Base-by-base conservation (phyloP, 1,140 invertebrate genomes). In the Ceratina calcarata region DNA sequence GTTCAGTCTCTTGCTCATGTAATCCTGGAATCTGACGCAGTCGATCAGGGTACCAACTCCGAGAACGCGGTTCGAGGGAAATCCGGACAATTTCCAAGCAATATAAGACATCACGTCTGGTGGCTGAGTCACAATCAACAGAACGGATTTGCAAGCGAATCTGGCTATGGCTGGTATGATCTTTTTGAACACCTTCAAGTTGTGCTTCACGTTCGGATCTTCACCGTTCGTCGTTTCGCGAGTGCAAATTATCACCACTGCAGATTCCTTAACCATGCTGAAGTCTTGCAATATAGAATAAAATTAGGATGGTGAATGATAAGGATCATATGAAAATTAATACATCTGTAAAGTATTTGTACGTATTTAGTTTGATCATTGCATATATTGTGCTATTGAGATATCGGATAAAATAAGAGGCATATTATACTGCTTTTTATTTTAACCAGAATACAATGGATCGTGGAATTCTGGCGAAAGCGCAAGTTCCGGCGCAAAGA, bases 11-110 rank as follows among this genome's bases (percentile, higher is more conserved):
- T 95, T 91, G 32, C 94, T 94, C 27, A 95, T 89, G 64, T 94
- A 90, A 88, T 94, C 94, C 49, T 95, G 94, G 88, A 96, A 95
- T 80, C 95, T 92, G 65, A 94, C 91, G 20, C 94, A 95, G 81
- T 96, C 95, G 16, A 96, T 90, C 84, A 94, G 93, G 7, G 95
- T 95, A 20, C 95, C 95, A 49, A 94, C 94, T n/a, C 95, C 95
- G 78, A 96, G 93, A 10, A 96, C 94, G 27, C 94, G 91, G 87
- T 94, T 92, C 27, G 93, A 90, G 24, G 94, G 94, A 62, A 96
- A 93, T 62, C 95, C 95, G 83, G 94, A 95, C 62, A 95, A 80
- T 86, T 95, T 96, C 95, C 95, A 96, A 8, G 95, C 93, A 60
- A 95, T 94, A 89, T 95, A 96, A 45, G 95, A 94, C 89, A 95